Conservation (phyloP, 2,113 vertebrate genomes). For the Nipponia nippon region DNA sequence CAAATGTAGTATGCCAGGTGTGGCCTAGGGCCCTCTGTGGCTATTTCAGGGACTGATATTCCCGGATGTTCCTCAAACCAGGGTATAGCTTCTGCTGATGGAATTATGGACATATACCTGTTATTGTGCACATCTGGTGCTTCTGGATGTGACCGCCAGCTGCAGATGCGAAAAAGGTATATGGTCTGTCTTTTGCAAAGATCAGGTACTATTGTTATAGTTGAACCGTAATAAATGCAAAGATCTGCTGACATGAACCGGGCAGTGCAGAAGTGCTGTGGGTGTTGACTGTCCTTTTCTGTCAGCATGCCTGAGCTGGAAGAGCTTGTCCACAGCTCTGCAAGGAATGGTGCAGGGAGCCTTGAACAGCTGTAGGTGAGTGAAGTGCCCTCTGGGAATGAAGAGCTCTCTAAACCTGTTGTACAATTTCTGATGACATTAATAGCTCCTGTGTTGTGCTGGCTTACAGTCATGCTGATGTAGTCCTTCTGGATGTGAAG, state of each 20-base stretch:
- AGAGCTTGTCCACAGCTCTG: neutral
- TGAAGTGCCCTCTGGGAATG: neutral
- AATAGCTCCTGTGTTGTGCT: neutral
- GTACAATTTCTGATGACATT: neutral
- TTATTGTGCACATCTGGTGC: neutral
- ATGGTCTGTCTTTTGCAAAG: neutral
- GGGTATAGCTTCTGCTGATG: neutral
- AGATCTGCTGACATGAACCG: fast-evolving
- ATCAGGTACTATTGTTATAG: neutral
- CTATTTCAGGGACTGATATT: neutral
- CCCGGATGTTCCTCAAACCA: neutral
- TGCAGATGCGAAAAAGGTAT: neutral
- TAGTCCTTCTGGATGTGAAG: neutral
- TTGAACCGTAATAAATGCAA: neutral
- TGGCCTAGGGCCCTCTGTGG: neutral
- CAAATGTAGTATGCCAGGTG: neutral
- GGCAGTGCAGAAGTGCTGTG: neutral
- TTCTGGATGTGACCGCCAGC: neutral
- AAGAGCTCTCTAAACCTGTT: neutral
- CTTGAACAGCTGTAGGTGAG: neutral
- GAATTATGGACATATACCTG: neutral
- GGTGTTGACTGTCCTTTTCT: neutral
- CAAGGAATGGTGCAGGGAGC: neutral
- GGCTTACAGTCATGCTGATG: neutral
- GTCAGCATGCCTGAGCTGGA: neutral